Conservation (phyloP, 2,797 vertebrate genomes). For the Podarcis siculus region DNA sequence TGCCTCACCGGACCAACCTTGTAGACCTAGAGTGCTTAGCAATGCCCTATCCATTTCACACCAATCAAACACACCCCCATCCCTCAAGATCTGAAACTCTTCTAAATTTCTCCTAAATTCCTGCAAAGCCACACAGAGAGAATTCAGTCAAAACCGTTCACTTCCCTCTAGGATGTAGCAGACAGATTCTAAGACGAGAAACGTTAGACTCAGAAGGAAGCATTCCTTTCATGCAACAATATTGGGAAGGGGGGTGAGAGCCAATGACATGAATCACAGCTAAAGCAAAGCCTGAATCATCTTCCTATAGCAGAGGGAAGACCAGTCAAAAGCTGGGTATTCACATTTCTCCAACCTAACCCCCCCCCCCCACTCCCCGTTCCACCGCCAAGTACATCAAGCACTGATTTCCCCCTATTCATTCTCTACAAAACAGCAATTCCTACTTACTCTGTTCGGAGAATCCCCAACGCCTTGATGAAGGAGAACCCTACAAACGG, state of each 20-base stretch:
- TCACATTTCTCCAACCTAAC: background rate
- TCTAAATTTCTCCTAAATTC: slow-evolving; percentile 49
- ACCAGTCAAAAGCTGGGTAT: slow-evolving; percentile 60
- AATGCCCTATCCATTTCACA: slow-evolving; percentile 47
- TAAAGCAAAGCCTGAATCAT: slow-evolving; percentile 60
- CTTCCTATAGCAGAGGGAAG: slow-evolving; percentile 58
- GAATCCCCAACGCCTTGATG: slow-evolving; percentile 90
- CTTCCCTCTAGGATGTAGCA: slow-evolving; percentile 53
- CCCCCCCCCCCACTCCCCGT: background rate
- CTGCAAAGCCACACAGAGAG: slow-evolving; percentile 47
- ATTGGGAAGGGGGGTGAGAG: slow-evolving; percentile 34
- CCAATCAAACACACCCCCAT: slow-evolving; percentile 41
- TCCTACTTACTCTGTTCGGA: slow-evolving; percentile 95
- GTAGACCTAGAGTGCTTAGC: slow-evolving; percentile 52
- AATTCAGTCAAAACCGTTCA: slow-evolving; percentile 44
- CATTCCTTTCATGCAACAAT: slow-evolving; percentile 28
- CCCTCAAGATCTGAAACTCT: slow-evolving; percentile 51
- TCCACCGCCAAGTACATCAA: slow-evolving; percentile 29
- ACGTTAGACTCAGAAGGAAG: slow-evolving; percentile 38
- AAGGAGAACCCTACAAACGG: slow-evolving; percentile 99
- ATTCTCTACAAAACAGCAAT: slow-evolving; percentile 58
- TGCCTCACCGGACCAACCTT: slow-evolving; percentile 46
- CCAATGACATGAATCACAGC: slow-evolving; percentile 68
- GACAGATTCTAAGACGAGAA: slow-evolving; percentile 65
- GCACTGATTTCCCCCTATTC: slow-evolving; percentile 43